Conservation (phyloP, 2,888 invertebrate genomes). For the Axea sp. region DNA sequence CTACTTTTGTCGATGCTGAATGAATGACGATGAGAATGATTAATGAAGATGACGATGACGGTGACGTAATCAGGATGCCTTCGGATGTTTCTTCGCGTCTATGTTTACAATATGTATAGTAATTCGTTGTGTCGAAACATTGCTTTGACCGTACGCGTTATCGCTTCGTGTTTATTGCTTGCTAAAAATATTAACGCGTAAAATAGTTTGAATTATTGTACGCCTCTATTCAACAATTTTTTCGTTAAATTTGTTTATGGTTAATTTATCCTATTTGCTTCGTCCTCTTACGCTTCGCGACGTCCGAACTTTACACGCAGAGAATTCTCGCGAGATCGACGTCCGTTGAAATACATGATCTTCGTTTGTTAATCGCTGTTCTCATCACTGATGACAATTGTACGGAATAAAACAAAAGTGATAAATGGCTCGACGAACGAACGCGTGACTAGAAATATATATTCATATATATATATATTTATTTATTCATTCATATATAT, state of each 20-base stretch:
- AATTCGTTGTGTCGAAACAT: slow-evolving; percentile 80
- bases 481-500: slow-evolving; percentile 8
- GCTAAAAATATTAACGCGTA: slow-evolving; percentile 72
- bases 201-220: slow-evolving; percentile 70
- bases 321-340: slow-evolving; percentile 46
- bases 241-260: slow-evolving; percentile 24
- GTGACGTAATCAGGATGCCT: slow-evolving; percentile 61
- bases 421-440: slow-evolving; percentile 61
- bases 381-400: slow-evolving; percentile 25
- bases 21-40: slow-evolving; percentile 61
- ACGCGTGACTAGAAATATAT: slow-evolving; percentile 73
- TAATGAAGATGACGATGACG: slow-evolving; percentile 55
- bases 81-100: slow-evolving; percentile 72
- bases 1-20: slow-evolving; percentile 56
- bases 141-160: slow-evolving; percentile 73
- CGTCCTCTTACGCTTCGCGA: slow-evolving; percentile 6
- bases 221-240: slow-evolving; percentile 62
- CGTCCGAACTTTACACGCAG: slow-evolving; percentile 13
- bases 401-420: slow-evolving; percentile 48
- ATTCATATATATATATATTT: slow-evolving; percentile 65
- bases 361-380: slow-evolving; percentile 14
- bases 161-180: slow-evolving; percentile 69
- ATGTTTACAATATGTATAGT: slow-evolving; percentile 68
- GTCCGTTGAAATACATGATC: slow-evolving; percentile 44
- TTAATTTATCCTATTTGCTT: slow-evolving; percentile 33